Evolutionary conservation across 2,113 vertebrate species (phyloP).

Genomic region (Neomonachus schauinslandi): DNA sequence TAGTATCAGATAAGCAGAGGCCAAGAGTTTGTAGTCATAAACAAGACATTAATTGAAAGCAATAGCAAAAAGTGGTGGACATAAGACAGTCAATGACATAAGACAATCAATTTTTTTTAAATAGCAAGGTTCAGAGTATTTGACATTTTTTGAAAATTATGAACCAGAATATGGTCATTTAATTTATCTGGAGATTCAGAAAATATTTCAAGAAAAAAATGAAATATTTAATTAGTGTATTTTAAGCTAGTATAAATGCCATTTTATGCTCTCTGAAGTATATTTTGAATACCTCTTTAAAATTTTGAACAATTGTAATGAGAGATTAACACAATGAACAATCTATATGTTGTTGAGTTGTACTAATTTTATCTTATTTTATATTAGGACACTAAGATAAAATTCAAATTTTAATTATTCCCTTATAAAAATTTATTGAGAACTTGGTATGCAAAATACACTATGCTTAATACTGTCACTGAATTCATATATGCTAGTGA

Average conservation of each 20-base stretch:
- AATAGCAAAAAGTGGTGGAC: neutral
- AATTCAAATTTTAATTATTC: slow-evolving; percentile 8
- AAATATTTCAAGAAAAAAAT: neutral
- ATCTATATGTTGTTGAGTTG: neutral
- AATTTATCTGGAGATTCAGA: slow-evolving; percentile 3
- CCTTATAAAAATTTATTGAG: neutral
- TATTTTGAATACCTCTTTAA: slow-evolving; percentile 7
- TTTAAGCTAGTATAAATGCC: neutral
- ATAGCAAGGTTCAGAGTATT: neutral
- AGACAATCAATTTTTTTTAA: neutral
- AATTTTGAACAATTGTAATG: neutral
- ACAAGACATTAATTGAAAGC: neutral
- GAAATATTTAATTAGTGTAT: neutral
- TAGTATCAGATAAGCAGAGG: neutral
- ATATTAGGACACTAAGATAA: neutral
- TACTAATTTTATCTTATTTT: neutral
- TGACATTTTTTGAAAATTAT: neutral
- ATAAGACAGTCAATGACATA: neutral
- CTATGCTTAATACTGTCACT: neutral
- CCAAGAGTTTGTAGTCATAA: neutral
- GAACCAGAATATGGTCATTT: neutral
- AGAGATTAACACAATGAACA: neutral
- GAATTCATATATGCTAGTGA: neutral
- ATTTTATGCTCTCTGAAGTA: neutral
- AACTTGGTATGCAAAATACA: neutral